Conservation (phyloP, 2,888 invertebrate genomes). For the Drosophila birchii region DNA sequence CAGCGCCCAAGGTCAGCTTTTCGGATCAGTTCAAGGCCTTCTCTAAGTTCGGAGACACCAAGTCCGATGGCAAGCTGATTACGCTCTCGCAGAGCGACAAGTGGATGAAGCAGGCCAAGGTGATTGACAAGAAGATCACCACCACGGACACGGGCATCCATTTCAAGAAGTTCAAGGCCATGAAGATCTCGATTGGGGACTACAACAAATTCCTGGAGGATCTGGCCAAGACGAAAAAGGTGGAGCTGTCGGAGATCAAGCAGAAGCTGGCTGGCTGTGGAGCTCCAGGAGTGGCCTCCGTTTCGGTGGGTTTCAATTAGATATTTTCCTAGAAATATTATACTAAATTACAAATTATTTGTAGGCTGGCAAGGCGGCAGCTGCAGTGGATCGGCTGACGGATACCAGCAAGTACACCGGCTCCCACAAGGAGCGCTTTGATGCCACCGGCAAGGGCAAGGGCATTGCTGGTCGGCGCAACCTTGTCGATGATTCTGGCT, state of each 20-base stretch:
- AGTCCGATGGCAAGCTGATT: constrained; percentile 93
- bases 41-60: constrained; percentile 94
- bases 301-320: constrained; percentile 70
- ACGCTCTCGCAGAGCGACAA: constrained; percentile 96
- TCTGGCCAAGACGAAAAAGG: constrained; percentile 92
- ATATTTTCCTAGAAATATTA: fast-evolving
- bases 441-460: constrained; percentile 93
- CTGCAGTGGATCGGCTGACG: constrained; percentile 89
- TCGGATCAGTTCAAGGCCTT: constrained; percentile 91
- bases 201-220: constrained; percentile 95
- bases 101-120: constrained; percentile 96
- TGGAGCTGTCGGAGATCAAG: constrained; percentile 91
- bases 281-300: constrained; percentile 87
- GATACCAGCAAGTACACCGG: constrained; percentile 95
- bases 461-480: constrained; percentile 94
- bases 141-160: constrained; percentile 96
- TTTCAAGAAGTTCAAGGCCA: constrained; percentile 94
- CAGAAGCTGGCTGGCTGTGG: constrained; percentile 92
- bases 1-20: constrained; percentile 84
- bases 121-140: constrained; percentile 93
- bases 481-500: constrained; percentile 89
- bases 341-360: neutral
- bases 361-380: constrained; percentile 84
- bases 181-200: constrained; percentile 91
- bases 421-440: constrained; percentile 94